Evolutionary conservation across 2,113 vertebrate genomes (phyloP), one percentile per base, ranked within the genome.

Genomic region (Ibidorhyncha struthersii): DNA sequence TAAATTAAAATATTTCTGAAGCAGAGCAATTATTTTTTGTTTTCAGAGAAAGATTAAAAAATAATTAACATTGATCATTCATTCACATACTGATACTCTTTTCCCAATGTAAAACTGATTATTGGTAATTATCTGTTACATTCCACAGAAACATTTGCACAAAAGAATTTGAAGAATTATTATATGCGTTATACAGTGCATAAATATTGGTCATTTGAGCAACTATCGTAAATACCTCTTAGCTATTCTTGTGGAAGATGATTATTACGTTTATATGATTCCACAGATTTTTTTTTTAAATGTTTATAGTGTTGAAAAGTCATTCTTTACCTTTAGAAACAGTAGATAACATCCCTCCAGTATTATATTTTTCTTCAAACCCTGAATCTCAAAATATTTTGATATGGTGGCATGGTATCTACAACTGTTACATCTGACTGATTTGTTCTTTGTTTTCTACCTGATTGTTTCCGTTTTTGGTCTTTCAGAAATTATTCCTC

Each of bases 1-100:
- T 84, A 73, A 78, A 90, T 70, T 81, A 82, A 91, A 93, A 82
- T 70, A 85, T 58, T 90, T 94, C 66, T 29, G 9, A 90, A 93
- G n/a, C 18, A 85, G 43, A 81, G 15, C 2, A 52, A 41, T 82
- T 49, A 40, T 32, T 73, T n/a, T 53, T 66, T 50, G 52, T 43
- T 38, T 82, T 78, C 82, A 58, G 22, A 38, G 14, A 81, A 85
- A 80, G 15, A 79, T 34, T 82, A 25, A 82, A 78, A 78, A 86
- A 70, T 49, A 73, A 88, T 88, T 55, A 90, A 58, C 38, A 80
- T 12, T 2, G 9, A 49, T 47, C 14, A 43, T 69, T 85, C 34
- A 73, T 40, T 86, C 49, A 59, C 19, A 45, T 41, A 52, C 34
- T 43, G 62, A 69, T 76, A 78, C 15, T 72, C 16, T 34, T 89